Base-by-base conservation (phyloP, 2,113 vertebrate genomes). In the Hystrix brachyura region DNA sequence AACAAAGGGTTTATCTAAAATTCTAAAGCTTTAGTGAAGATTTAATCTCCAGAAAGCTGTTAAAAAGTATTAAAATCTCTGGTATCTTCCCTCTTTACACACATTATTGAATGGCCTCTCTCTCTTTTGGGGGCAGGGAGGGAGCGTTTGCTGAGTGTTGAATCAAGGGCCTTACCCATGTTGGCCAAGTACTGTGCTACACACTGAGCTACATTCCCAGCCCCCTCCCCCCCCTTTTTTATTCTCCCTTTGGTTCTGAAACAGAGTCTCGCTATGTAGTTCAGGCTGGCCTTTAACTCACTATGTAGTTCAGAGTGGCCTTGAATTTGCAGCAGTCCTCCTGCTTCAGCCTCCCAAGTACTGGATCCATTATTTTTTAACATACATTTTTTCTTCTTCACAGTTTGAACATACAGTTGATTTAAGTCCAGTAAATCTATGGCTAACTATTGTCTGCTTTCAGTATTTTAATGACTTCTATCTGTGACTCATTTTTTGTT, bases 401-500 rank as follows among this genome's bases (percentile, higher is more conserved):
- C 64, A 95, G 18, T 51, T 51, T 57, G 76, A 87, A 62, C 27
- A 72, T 21, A 25, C 0, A 65, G 9, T 64, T 87, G 46, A 74
- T 53, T 72, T 92, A 87, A 74, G 34, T 84, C 25, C 10, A 84
- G 0, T 84, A 79, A 82, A 7, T 93, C 69, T 78, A 10, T 88
- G 53, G 23, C 59, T 90, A 38, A 34, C 7, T 83, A 0, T 55
- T 91, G 7, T 82, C 27, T 95, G 34, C 55, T 94, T 82, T 64
- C 27, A 93, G 48, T 57, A n/a, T 43, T 62, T 64, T 51, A 59
- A 21, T 94, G n/a, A 92, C 78, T 94, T 84, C 14, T 34, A 1
- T 51, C 46, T 91, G 95, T 38, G n/a, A 46, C 51, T 74, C 32
- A 57, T 91, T 95, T 95, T 81, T 69, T 71, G 21, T 94, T 96